These are phyloP conservation scores for Sphenopsis melanotis DNA, from an alignment of 2,797 vertebrate species.

Conservation along the genomic window DNA sequence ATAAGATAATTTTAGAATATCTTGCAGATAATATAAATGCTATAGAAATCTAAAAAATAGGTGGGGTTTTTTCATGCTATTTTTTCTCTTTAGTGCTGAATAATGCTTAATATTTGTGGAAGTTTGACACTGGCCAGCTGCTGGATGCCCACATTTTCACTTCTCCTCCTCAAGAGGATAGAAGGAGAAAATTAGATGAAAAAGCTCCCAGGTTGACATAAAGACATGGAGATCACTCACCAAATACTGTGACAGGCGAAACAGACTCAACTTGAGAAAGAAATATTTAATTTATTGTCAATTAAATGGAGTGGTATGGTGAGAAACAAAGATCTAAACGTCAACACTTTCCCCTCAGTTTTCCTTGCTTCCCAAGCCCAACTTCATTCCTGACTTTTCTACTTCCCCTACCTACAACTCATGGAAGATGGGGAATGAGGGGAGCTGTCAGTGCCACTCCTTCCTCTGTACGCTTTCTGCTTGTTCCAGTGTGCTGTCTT, in stretches of 20 bases:
- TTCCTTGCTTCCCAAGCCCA: neutral
- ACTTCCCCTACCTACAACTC: neutral
- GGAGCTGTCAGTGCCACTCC: neutral
- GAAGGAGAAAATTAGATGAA: neutral
- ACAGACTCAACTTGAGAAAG: neutral
- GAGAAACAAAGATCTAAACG: neutral
- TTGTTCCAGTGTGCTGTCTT: neutral
- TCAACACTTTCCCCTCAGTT: neutral
- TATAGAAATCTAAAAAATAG: neutral
- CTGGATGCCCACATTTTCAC: neutral
- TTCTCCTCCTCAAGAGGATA: neutral
- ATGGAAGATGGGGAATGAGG: rapidly evolving
- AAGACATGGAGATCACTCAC: neutral
- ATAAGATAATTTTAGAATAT: neutral
- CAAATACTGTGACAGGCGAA: neutral
- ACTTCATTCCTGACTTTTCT: neutral
- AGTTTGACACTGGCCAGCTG: neutral
- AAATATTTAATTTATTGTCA: neutral
- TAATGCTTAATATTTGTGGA: neutral
- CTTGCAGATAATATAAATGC: neutral
- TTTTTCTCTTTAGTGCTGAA: neutral
- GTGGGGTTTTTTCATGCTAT: rapidly evolving
- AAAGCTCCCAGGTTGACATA: neutral
- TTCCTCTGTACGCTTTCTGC: neutral
- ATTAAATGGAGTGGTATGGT: neutral